Evolutionary conservation across 2,888 invertebrate species (phyloP).

Genomic region (Galeopsomyia nigrocyanea): DNA sequence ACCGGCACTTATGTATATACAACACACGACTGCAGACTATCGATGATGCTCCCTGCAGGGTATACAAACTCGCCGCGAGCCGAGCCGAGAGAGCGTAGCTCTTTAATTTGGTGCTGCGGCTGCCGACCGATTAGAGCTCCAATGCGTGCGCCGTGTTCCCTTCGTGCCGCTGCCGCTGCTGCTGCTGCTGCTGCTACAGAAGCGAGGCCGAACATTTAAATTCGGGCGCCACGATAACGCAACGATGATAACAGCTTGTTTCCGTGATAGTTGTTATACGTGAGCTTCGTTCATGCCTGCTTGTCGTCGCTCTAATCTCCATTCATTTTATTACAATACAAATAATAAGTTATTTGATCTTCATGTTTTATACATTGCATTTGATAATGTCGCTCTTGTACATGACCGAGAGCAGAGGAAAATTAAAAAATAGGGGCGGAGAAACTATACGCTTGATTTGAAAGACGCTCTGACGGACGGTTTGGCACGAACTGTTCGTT

Average conservation of each 20-base stretch:
- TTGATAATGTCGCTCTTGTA: too few species aligned
- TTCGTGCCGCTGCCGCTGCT: too few species aligned
- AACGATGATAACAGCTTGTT: constrained; percentile 16
- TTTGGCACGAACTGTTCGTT: background rate
- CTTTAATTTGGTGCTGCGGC: constrained; percentile 22
- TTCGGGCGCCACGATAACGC: constrained; percentile 29
- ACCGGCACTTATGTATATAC: background rate
- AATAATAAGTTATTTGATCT: too few species aligned
- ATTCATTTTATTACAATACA: too few species aligned
- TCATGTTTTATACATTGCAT: too few species aligned
- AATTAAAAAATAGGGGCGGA: background rate
- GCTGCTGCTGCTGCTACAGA: too few species aligned
- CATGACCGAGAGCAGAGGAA: too few species aligned
- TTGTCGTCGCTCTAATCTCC: background rate
- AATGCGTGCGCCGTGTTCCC: background rate
- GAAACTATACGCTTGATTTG: background rate
- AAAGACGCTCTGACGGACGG: background rate
- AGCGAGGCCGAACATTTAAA: constrained; percentile 31
- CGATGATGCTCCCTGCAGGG: too few species aligned
- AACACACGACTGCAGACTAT: constrained; percentile 1
- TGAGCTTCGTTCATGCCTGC: background rate
- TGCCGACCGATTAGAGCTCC: constrained; percentile 16
- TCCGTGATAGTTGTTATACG: background rate
- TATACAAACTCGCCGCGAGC: background rate
- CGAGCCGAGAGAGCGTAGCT: too few species aligned